phyloP scores from a whole-genome alignment of 2,797 vertebrate genomes.

The Pseudochromis fuscus region DNA sequence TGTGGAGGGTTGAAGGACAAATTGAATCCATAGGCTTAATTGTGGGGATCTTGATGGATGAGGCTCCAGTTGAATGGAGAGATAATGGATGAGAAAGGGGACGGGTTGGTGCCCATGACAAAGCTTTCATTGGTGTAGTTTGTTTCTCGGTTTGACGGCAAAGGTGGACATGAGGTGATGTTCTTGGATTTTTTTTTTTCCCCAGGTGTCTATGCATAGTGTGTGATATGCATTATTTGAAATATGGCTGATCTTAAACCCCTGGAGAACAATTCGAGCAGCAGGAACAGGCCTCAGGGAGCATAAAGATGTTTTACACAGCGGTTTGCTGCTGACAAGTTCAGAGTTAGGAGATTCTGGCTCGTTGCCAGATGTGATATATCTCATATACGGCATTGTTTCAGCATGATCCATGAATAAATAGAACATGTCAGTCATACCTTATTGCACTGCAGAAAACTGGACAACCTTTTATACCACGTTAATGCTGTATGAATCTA shows the following conservation, averaged over 20 bases:
- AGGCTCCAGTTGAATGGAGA: constrained; percentile 38
- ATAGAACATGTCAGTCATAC: constrained; percentile 16
- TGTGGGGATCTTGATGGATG: constrained; percentile 56
- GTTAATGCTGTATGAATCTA: too few species aligned
- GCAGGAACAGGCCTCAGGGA: constrained; percentile 18
- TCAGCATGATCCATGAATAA: constrained; percentile 25
- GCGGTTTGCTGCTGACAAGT: constrained; percentile 39
- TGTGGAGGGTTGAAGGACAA: constrained; percentile 44
- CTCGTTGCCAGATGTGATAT: constrained; percentile 16
- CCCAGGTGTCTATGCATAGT: constrained; percentile 1
- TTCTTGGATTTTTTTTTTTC: constrained; percentile 15
- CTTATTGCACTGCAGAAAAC: constrained; percentile 6
- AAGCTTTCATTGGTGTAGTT: constrained; percentile 33
- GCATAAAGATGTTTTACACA: constrained; percentile 48
- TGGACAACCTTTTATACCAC: constrained; percentile 6
- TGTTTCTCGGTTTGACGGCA: constrained; percentile 36
- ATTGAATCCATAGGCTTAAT: constrained; percentile 62
- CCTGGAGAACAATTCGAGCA: constrained; percentile 14
- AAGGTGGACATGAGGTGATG: constrained; percentile 4
- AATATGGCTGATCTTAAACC: constrained; percentile 23
- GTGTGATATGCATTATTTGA: constrained; percentile 24
- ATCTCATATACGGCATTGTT: constrained; percentile 17
- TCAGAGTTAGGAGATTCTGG: constrained; percentile 18
- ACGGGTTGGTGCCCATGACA: constrained; percentile 31
- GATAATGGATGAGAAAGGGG: constrained; percentile 56